Evolutionary conservation across 2,888 invertebrate genomes (phyloP), one percentile per base, ranked within the genome.

Genomic region (Aspidiotus rigidus): DNA sequence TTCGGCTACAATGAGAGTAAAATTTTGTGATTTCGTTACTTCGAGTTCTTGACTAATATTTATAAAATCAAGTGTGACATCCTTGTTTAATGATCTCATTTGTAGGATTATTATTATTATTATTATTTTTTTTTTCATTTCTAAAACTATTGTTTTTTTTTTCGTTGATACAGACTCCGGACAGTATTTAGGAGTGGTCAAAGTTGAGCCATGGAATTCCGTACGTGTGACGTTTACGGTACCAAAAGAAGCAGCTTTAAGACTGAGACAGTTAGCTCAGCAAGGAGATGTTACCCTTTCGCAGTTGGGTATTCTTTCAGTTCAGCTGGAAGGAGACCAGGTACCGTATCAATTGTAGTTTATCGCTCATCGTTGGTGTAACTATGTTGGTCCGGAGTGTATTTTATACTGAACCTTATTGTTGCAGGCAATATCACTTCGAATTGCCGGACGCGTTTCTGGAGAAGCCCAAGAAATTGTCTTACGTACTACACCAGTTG

Each of bases 181-280:
- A 60, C 66, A 72, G 63, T 70, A 69, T 15, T 79, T 87, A 76
- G 62, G 62, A 10, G 83, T 89, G 74, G 83, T 84, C 77, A 89
- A 89, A 79, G 86, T 94, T 82, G 96, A 96, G 85, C 96, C 96
- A 84, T 97, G 94, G 94, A 94, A 95, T 83, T 93, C 94, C 76
- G 96, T 97, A 76, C 88, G 93, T 81, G 94, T 97, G 80, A 96
- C 95, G 81, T 88, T 97, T 84, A 93, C 93, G 79, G 93, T 97
- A 83, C 95, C 96, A 77, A 88, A 90, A 79, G 95, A 95, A 81
- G 96, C 96, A 77, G 96, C 96, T 77, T 83, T 89, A 76, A 87
- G 93, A 75, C 83, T 97, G 77, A 86, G 93, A 75, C 91, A 91
- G 80, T 83, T 97, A 78, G 96, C 96, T 73, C 88, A 90, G 77